Conservation (phyloP, 2,113 vertebrate genomes). For the Centrocercus urophasianus region DNA sequence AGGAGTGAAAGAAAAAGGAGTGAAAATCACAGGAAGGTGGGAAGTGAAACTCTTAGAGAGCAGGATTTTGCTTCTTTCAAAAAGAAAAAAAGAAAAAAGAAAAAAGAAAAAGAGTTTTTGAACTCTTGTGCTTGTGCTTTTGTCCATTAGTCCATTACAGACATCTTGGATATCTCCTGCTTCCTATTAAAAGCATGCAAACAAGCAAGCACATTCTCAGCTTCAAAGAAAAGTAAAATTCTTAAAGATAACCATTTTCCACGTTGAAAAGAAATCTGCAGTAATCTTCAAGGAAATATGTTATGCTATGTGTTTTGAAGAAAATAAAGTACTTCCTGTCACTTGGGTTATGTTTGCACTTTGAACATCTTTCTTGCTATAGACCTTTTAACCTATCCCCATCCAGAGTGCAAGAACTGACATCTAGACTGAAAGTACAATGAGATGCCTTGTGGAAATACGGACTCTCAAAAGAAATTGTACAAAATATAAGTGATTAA, state of each 20-base stretch:
- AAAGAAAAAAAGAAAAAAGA: background rate
- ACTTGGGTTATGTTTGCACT: background rate
- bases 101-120: background rate
- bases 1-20: background rate
- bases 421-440: background rate
- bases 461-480: background rate
- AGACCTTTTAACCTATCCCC: background rate
- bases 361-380: background rate
- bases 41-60: background rate
- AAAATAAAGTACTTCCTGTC: background rate
- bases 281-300: background rate
- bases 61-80: background rate
- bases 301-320: background rate
- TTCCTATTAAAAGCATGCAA: background rate
- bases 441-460: background rate
- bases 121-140: background rate
- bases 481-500: background rate
- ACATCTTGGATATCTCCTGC: background rate
- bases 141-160: background rate
- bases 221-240: background rate
- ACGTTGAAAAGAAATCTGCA: background rate
- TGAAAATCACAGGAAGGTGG: background rate
- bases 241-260: background rate
- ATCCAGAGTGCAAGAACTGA: background rate
- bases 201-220: background rate